phyloP scores from a whole-genome alignment of 2,888 invertebrate genomes.

The Thumatha senex region DNA sequence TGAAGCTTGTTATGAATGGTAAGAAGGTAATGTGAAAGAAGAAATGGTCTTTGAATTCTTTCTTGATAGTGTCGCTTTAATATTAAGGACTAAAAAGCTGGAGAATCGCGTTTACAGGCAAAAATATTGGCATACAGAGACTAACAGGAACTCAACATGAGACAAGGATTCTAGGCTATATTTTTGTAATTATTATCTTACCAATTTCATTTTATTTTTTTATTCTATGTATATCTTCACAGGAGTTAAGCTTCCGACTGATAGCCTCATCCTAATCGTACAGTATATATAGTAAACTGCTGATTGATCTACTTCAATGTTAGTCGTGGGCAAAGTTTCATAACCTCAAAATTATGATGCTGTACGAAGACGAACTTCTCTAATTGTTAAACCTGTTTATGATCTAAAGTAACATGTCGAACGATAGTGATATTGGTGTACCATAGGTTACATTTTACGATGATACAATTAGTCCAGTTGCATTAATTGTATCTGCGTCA shows the following conservation, averaged over 20 bases:
- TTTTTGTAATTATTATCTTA: conserved; percentile 32
- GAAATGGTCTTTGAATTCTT: no score
- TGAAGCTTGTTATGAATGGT: no score
- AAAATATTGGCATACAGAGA: no score
- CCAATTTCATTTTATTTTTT: conserved; percentile 60
- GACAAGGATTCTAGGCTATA: no score
- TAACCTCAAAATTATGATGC: conserved; percentile 50
- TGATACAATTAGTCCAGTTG: conserved; percentile 1
- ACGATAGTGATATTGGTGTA: background rate
- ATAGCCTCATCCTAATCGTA: conserved; percentile 54
- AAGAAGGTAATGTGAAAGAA: no score
- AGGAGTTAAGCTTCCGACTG: conserved; percentile 55
- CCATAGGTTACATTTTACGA: background rate
- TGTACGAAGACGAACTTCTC: conserved; percentile 60
- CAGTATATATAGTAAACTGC: conserved; percentile 68
- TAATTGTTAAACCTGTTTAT: conserved; percentile 48
- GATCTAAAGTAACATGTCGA: conserved; percentile 29
- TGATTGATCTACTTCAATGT: conserved; percentile 65
- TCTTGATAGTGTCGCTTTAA: no score
- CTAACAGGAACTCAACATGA: no score
- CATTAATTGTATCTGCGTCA: background rate
- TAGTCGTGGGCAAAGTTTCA: conserved; percentile 60
- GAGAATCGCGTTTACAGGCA: no score
- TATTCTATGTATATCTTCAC: conserved; percentile 32
- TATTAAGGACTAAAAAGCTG: no score